phyloP scores from a whole-genome alignment of 1,140 invertebrate genomes.

The Drosophila kurseongensis region DNA sequence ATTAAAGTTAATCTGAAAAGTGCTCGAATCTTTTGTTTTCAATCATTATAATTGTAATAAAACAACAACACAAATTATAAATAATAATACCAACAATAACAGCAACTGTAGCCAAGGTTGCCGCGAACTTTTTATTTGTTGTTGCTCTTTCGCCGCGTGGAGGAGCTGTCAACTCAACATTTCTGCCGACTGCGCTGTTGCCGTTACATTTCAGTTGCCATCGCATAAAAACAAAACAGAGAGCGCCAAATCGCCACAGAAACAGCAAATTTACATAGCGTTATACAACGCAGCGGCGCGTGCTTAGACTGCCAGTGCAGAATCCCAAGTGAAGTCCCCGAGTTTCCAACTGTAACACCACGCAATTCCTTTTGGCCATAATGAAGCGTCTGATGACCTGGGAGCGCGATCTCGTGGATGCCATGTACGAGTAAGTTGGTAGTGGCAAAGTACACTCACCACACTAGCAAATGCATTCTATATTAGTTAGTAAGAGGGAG shows the following conservation, averaged over 20 bases:
- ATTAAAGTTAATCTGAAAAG: constrained; percentile 62
- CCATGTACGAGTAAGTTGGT: constrained; percentile 79
- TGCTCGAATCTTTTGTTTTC: constrained; percentile 78
- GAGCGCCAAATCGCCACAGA: constrained; percentile 29
- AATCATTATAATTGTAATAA: constrained; percentile 74
- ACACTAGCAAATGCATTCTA: neutral
- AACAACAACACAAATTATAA: constrained; percentile 20
- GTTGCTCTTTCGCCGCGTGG: constrained; percentile 26
- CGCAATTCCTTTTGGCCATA: constrained; percentile 54
- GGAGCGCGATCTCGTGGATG: constrained; percentile 83
- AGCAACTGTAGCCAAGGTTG: constrained; percentile 59
- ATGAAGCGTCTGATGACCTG: constrained; percentile 83
- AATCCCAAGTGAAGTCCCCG: neutral
- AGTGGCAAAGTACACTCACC: constrained; percentile 38
- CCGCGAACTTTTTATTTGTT: constrained; percentile 30
- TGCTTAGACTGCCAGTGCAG: constrained; percentile 33
- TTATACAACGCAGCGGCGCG: constrained; percentile 66
- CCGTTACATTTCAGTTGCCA: constrained; percentile 67
- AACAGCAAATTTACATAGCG: constrained; percentile 40
- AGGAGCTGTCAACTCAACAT: constrained; percentile 43
- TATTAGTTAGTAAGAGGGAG: neutral
- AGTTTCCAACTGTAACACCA: constrained; percentile 14
- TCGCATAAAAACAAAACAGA: constrained; percentile 61
- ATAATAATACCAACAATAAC: constrained; percentile 41
- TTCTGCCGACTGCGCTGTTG: constrained; percentile 32